Conservation (phyloP, 1,140 invertebrate species). For the Nephotettix cincticeps region DNA sequence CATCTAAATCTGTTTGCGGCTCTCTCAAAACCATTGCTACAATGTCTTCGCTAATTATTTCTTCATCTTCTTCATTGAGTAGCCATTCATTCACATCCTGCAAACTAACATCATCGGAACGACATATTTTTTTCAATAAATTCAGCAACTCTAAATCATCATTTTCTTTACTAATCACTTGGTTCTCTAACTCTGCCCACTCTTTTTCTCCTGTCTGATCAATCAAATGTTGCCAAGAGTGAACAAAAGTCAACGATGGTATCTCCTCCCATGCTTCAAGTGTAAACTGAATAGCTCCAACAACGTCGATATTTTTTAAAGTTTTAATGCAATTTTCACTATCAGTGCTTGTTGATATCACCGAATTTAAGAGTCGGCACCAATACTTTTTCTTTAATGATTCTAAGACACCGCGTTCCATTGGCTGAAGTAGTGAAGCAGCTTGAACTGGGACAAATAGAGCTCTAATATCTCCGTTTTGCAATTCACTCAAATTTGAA, state of each 20-base stretch:
- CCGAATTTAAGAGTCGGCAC: not conserved
- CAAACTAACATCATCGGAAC: not conserved
- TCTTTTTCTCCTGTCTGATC: too few relatives aligned
- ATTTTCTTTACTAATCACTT: too few relatives aligned
- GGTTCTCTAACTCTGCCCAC: too few relatives aligned
- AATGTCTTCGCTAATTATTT: not conserved
- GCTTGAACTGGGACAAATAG: constrained; percentile 33
- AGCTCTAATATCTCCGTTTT: constrained; percentile 14
- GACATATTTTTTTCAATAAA: not conserved
- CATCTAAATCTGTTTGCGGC: not conserved
- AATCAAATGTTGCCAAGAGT: too few relatives aligned
- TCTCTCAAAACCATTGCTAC: not conserved
- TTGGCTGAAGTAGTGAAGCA: constrained; percentile 26
- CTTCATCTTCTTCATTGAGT: not conserved
- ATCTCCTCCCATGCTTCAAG: too few relatives aligned
- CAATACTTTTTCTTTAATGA: constrained; percentile 25
- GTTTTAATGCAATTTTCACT: not conserved
- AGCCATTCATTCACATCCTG: not conserved
- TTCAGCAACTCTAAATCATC: not conserved
- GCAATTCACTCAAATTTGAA: constrained; percentile 22
- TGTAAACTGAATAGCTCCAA: not conserved
- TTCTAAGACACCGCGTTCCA: constrained; percentile 32
- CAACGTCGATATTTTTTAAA: not conserved
- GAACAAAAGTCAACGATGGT: too few relatives aligned
- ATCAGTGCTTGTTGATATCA: not conserved